Conservation (phyloP, 1,140 invertebrate genomes). For the Zophobas morio region DNA sequence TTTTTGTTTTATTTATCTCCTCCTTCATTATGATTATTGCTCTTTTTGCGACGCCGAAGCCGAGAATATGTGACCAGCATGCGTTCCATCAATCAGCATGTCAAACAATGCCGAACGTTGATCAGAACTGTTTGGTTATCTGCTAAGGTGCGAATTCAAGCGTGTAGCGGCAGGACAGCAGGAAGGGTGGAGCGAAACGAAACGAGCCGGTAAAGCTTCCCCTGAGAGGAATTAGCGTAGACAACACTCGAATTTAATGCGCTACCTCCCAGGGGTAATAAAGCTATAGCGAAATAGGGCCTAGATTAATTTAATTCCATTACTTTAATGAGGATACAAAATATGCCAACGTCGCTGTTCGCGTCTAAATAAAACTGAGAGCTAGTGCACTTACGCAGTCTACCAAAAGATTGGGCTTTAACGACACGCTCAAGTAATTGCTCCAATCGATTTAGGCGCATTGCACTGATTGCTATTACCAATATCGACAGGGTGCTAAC, state of each 20-base stretch:
- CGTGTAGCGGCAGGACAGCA: slow-evolving; percentile 48
- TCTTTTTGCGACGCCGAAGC: too few species aligned
- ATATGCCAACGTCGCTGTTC: slow-evolving; percentile 41
- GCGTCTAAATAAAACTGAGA: slow-evolving; percentile 43
- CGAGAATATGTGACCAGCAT: too few species aligned
- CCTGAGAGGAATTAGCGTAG: slow-evolving; percentile 61
- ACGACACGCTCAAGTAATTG: slow-evolving; percentile 47
- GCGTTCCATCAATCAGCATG: slow-evolving; percentile 1
- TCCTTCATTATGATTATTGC: background rate
- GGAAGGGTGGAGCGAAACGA: slow-evolving; percentile 45
- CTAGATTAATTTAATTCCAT: slow-evolving; percentile 65
- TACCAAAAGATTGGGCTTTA: slow-evolving; percentile 44
- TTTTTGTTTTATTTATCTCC: background rate
- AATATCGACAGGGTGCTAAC: slow-evolving; percentile 46
- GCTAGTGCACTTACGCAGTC: slow-evolving; percentile 25
- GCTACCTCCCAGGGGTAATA: slow-evolving; percentile 57
- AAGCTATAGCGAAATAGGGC: slow-evolving; percentile 61
- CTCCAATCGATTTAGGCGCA: slow-evolving; percentile 45
- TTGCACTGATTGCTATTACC: slow-evolving; percentile 48
- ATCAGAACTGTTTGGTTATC: slow-evolving; percentile 42
- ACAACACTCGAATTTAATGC: slow-evolving; percentile 62
- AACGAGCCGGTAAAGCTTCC: slow-evolving; percentile 56
- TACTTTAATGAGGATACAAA: slow-evolving; percentile 64
- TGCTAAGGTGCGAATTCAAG: slow-evolving; percentile 52
- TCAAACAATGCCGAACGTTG: slow-evolving; percentile 43